A percentile compares a stretch with the other conserved stretches of the same genome.
Evolutionary conservation across 2,113 vertebrate genomes (phyloP).

Genomic region (human): GRCh38 chr16:24783501-24784000

Average conservation of each 20-base stretch:
- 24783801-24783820: background rate
- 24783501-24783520: background rate
- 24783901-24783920: background rate
- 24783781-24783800: background rate
- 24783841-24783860: background rate
- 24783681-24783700: background rate
- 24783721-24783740: background rate
- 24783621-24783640: background rate
- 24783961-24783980: background rate
- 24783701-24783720: background rate
- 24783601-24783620: background rate
- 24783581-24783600: background rate
- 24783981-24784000: background rate
- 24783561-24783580: background rate
- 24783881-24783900: background rate
- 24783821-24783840: background rate
- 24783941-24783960: background rate
- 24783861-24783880: background rate
- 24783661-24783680: background rate
- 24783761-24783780: background rate
- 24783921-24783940: background rate
- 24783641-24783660: background rate
- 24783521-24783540: background rate
- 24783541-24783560: background rate
- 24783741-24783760: background rate